These are phyloP conservation scores for Trachythela sp. DNA, from an alignment of 64 coral and sea anemone genomes.

Conservation along the genomic window DNA sequence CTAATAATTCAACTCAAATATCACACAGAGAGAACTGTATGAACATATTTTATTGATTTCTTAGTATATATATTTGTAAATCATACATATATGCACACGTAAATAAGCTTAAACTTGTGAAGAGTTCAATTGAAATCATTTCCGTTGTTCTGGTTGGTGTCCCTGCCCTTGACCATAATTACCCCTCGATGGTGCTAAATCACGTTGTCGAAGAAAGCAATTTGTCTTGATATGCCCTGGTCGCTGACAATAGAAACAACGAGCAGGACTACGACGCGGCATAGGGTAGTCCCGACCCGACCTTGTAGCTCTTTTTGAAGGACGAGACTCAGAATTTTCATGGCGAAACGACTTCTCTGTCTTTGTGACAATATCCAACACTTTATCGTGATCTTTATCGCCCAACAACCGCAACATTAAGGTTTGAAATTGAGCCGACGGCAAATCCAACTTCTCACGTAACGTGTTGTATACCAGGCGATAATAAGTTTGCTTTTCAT, in stretches of 20 bases:
- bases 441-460: neutral
- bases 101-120: too few species aligned
- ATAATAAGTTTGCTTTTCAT: neutral
- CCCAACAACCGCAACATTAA: neutral
- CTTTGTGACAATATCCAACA: neutral
- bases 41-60: too few species aligned
- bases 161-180: neutral
- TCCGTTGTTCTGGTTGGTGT: too few species aligned
- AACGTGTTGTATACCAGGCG: too few species aligned
- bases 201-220: neutral
- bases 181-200: neutral
- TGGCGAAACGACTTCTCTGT: neutral
- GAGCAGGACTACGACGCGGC: neutral
- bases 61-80: too few species aligned
- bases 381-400: neutral
- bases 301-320: neutral
- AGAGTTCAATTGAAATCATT: too few species aligned
- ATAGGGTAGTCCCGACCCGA: neutral
- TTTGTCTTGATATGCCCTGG: neutral
- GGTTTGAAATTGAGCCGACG: neutral
- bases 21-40: too few species aligned
- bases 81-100: too few species aligned
- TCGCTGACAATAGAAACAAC: neutral
- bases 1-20: too few species aligned
- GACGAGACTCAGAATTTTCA: neutral